These are phyloP conservation scores for Neoascia interrupta DNA, from an alignment of 2,888 invertebrate genomes.

Conservation along the genomic window DNA sequence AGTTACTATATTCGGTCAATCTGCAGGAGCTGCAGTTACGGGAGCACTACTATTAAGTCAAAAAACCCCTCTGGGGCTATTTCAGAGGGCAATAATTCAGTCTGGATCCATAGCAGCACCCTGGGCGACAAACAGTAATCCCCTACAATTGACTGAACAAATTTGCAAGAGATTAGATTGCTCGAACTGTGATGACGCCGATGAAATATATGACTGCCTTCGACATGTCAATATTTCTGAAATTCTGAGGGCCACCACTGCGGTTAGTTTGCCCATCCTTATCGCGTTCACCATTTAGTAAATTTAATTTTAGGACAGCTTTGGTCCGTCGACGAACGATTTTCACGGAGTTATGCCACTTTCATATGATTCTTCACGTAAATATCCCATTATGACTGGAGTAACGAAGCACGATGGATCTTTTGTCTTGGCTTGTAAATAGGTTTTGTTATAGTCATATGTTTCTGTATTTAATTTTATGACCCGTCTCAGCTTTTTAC, in stretches of 20 bases:
- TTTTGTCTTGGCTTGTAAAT: slow-evolving; percentile 79
- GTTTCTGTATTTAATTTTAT: not conserved
- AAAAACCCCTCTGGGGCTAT: slow-evolving; percentile 75
- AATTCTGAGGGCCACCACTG: slow-evolving; percentile 70
- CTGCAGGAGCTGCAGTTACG: slow-evolving; percentile 81
- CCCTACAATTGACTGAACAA: slow-evolving; percentile 74
- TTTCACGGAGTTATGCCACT: slow-evolving; percentile 73
- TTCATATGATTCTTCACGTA: too few relatives aligned
- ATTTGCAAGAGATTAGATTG: slow-evolving; percentile 75
- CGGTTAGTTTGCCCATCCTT: too few relatives aligned
- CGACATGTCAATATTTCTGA: slow-evolving; percentile 72
- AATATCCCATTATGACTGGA: slow-evolving; percentile 79
- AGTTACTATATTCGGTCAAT: slow-evolving; percentile 82
- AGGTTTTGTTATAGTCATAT: slow-evolving; percentile 56
- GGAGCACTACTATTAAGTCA: slow-evolving; percentile 80
- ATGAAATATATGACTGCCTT: slow-evolving; percentile 74
- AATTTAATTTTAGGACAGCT: slow-evolving; percentile 70
- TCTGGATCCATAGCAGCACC: slow-evolving; percentile 81
- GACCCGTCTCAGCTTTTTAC: slow-evolving; percentile 69
- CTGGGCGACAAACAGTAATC: slow-evolving; percentile 80
- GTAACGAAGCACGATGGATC: slow-evolving; percentile 80
- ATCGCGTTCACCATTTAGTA: not conserved
- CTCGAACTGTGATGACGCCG: slow-evolving; percentile 61
- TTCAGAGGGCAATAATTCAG: slow-evolving; percentile 81
- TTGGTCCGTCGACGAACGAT: slow-evolving; percentile 73